Base-by-base conservation (phyloP, 1,140 invertebrate species). In the Hycleus cichorii region DNA sequence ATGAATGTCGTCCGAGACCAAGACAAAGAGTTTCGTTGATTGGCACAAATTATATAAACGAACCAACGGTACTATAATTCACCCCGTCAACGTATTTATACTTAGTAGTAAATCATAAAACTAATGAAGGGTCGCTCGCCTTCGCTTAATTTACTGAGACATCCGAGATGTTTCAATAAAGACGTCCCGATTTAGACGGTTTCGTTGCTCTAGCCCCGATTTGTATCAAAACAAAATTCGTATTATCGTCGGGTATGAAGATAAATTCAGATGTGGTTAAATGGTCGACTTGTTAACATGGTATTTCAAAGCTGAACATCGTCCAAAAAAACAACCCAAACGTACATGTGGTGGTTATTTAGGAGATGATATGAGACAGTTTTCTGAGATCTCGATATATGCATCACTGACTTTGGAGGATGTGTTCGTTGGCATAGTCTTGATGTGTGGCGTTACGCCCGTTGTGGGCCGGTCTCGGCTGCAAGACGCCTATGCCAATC, bases 1-100 rank as follows among this genome's bases (percentile, higher is more conserved):
- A 68, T 64, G 53, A 61, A 68, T 66, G 43, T 58, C 47, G 25
- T 58, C 55, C 50, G 43, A 52, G 40, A 59, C 60, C 57, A 68
- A 66, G 66, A 68, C 60, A 58, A 57, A 68, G 54, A 49, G 59
- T 46, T 61, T 63, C 51, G 57, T 54, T 65, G 64, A 68, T 68
- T 68, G 66, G 66, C 64, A 59, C 64, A 66, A 68, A 68, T 68
- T 66, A 66, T 60, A 59, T 68, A 66, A 68, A 66, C 64, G 63
- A 61, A 59, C 57, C 62, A 49, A 47, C 52, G 51, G 38, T 39
- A 58, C 58, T 26, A 64, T 67, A 51, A 67, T 43, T 67, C 58
- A 64, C 56, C 48, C 49, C 53, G 63, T 66, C 63, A 62, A 60
- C 63, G 44, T 55, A 46, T 47, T 45, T 42, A 42, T 46, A 32